phyloP scores from a whole-genome alignment of 2,888 invertebrate species.

The Euplexia lucipara region DNA sequence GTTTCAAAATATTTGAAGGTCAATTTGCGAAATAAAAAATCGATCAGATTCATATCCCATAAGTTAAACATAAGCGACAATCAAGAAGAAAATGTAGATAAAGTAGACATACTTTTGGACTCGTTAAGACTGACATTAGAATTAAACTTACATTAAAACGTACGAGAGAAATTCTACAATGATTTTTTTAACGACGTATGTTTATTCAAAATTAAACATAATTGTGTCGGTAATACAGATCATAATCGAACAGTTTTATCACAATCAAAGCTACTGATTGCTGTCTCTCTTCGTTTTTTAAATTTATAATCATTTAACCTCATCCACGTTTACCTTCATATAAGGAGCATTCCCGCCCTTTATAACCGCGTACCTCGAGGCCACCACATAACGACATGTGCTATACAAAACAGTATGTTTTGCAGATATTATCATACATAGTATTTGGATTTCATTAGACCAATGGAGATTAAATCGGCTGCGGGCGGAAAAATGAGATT shows the following conservation, averaged over 20 bases:
- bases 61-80: too few species aligned
- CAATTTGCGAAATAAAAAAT: too few species aligned
- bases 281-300: neutral
- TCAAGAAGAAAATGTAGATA: too few species aligned
- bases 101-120: too few species aligned
- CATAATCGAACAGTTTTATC: neutral
- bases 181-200: neutral
- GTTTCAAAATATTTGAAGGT: too few species aligned
- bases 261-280: neutral
- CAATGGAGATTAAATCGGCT: constrained; percentile 63
- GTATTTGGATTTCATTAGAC: constrained; percentile 68
- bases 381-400: constrained; percentile 50
- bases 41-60: too few species aligned
- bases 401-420: constrained; percentile 62
- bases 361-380: constrained; percentile 24
- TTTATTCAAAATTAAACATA: neutral
- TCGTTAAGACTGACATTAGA: too few species aligned
- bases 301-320: neutral
- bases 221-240: neutral
- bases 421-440: constrained; percentile 63
- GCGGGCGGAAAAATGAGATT: constrained; percentile 42
- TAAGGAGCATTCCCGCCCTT: neutral
- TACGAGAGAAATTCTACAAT: too few species aligned
- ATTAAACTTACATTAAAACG: too few species aligned
- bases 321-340: neutral